Evolutionary conservation across 2,113 vertebrate species (phyloP).

Genomic region (Caracal caracal): DNA sequence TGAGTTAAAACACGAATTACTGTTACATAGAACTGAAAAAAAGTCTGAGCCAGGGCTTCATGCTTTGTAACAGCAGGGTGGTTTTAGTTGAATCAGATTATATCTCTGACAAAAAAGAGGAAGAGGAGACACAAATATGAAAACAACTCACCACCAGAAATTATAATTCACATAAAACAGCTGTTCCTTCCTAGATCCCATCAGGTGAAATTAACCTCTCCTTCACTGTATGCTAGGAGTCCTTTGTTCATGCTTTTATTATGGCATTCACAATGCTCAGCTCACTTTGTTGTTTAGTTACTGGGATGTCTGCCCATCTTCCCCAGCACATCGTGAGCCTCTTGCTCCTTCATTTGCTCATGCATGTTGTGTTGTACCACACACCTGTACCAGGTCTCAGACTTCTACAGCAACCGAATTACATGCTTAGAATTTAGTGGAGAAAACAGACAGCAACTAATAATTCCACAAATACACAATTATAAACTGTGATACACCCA

Average conservation of each 20-base stretch:
- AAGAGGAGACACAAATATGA: not conserved
- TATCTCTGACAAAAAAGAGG: not conserved
- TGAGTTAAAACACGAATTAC: slow-evolving; percentile 65
- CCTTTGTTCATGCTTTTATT: not conserved
- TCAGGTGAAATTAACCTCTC: not conserved
- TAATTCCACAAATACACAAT: not conserved
- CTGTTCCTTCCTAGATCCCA: not conserved
- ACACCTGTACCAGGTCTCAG: not conserved
- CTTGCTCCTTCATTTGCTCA: not conserved
- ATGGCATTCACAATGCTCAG: not conserved
- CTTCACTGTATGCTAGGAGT: not conserved
- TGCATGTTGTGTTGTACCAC: not conserved
- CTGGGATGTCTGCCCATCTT: not conserved
- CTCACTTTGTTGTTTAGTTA: not conserved
- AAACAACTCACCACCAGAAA: not conserved
- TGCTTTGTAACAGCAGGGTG: not conserved
- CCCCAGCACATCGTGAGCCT: not conserved
- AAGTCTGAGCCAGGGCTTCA: not conserved
- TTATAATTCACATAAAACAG: not conserved
- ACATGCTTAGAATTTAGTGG: not conserved
- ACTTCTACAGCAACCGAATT: not conserved
- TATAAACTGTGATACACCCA: not conserved
- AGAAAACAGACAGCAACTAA: not conserved
- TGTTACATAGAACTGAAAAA: slow-evolving; percentile 49
- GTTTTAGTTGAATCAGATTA: slow-evolving; percentile 15